phyloP scores from a whole-genome alignment of 2,113 vertebrate species.

The Fukomys damarensis region DNA sequence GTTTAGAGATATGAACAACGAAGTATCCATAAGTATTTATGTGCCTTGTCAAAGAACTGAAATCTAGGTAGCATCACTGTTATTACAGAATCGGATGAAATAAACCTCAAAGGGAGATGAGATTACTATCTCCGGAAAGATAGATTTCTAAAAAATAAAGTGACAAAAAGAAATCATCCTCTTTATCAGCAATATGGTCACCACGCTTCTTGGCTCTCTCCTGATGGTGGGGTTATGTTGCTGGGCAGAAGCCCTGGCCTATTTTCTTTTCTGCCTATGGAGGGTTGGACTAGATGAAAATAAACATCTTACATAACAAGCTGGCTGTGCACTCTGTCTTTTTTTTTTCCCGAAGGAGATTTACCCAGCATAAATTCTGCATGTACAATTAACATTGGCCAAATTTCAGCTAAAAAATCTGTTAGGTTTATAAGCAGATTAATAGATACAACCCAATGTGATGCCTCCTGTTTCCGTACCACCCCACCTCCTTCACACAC shows the following conservation, averaged over 20 bases:
- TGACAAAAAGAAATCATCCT: conserved; percentile 30
- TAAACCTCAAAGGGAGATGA: conserved; percentile 27
- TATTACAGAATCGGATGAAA: conserved; percentile 40
- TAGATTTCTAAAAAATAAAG: conserved; percentile 22
- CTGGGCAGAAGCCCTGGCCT: conserved; percentile 82
- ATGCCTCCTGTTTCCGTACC: conserved; percentile 45
- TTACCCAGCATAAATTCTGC: conserved; percentile 85
- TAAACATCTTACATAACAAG: conserved; percentile 89
- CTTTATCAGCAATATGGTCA: conserved; percentile 39
- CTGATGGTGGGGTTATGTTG: conserved; percentile 79
- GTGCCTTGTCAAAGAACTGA: background rate
- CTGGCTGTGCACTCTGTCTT: conserved; percentile 83
- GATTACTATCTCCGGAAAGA: conserved; percentile 31
- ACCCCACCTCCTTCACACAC: background rate
- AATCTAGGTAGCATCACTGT: conserved; percentile 32
- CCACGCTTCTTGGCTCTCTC: conserved; percentile 66
- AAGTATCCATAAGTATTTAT: background rate
- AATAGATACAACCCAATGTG: conserved; percentile 72
- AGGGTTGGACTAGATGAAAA: conserved; percentile 82
- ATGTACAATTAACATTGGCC: conserved; percentile 84
- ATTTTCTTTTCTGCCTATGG: conserved; percentile 83
- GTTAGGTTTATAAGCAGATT: conserved; percentile 83
- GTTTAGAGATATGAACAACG: background rate
- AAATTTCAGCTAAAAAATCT: conserved; percentile 85
- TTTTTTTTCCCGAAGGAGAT: conserved; percentile 77